Percentiles rank a stretch among this genome's conserved stretches.
These are phyloP conservation scores for Meteorus colon DNA, from an alignment of 2,888 invertebrate species.

Conservation along the genomic window DNA sequence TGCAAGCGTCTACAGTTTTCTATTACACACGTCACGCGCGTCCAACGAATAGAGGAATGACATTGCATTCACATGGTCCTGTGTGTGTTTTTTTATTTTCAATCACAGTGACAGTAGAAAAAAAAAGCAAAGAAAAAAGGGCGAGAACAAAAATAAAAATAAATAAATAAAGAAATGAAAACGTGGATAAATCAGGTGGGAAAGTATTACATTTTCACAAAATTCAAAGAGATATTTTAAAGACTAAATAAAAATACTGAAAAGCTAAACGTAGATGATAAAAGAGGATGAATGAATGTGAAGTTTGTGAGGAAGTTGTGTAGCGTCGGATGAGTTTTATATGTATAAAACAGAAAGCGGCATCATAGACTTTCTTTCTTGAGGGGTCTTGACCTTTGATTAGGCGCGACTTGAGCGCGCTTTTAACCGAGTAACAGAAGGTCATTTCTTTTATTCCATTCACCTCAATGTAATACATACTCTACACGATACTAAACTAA, in stretches of 20 bases:
- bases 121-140: neutral
- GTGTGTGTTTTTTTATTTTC: neutral
- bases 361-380: constrained; percentile 45
- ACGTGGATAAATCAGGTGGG: neutral
- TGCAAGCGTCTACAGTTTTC: neutral
- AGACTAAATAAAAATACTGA: neutral
- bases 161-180: neutral
- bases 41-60: neutral
- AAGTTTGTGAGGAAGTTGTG: neutral
- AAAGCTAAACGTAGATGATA: neutral
- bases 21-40: neutral
- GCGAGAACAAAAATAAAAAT: neutral
- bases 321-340: neutral
- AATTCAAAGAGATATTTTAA: neutral
- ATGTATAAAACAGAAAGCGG: constrained; percentile 48
- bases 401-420: constrained; percentile 16
- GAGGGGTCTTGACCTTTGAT: constrained; percentile 49
- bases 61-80: neutral
- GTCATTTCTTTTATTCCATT: neutral
- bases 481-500: neutral
- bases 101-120: neutral
- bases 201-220: neutral
- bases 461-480: neutral
- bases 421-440: neutral
- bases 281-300: constrained; percentile 19